phyloP scores from a whole-genome alignment of 2,113 vertebrate genomes.

The Opisthocomus hoazin region DNA sequence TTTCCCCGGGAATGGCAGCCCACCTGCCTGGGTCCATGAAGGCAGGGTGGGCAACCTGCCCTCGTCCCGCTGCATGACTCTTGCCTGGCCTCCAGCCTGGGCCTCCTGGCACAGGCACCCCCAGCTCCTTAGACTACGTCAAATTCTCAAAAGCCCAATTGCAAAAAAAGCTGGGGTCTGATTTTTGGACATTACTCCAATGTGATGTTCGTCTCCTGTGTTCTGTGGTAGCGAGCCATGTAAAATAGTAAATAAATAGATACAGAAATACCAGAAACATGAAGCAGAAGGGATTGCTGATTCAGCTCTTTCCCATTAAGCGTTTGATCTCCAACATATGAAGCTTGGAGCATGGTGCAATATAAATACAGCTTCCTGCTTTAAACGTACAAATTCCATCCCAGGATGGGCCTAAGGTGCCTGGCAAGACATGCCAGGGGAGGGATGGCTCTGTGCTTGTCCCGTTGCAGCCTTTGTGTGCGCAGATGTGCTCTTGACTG shows the following conservation, averaged over 20 bases:
- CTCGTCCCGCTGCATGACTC: neutral
- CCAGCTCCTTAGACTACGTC: neutral
- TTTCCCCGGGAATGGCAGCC: neutral
- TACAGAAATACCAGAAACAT: neutral
- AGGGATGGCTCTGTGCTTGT: neutral
- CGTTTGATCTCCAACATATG: neutral
- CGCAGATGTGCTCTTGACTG: accelerated
- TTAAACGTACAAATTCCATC: neutral
- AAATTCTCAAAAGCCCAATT: neutral
- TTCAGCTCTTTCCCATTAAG: neutral
- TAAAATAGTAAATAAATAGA: neutral
- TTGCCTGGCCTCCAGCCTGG: neutral
- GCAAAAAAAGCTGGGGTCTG: neutral
- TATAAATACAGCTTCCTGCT: neutral
- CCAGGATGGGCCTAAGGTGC: neutral
- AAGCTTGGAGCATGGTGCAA: neutral
- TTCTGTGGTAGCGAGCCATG: neutral
- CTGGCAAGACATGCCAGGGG: neutral
- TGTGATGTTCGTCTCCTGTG: neutral
- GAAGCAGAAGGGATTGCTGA: neutral
- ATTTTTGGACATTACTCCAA: neutral
- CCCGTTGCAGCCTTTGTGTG: neutral
- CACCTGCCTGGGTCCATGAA: neutral
- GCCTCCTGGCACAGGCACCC: neutral
- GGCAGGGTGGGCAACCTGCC: neutral